Percentiles rank a stretch among this genome's conserved stretches.
These are phyloP conservation scores for Cavia aperea DNA, from an alignment of 2,113 vertebrate genomes.

Conservation along the genomic window DNA sequence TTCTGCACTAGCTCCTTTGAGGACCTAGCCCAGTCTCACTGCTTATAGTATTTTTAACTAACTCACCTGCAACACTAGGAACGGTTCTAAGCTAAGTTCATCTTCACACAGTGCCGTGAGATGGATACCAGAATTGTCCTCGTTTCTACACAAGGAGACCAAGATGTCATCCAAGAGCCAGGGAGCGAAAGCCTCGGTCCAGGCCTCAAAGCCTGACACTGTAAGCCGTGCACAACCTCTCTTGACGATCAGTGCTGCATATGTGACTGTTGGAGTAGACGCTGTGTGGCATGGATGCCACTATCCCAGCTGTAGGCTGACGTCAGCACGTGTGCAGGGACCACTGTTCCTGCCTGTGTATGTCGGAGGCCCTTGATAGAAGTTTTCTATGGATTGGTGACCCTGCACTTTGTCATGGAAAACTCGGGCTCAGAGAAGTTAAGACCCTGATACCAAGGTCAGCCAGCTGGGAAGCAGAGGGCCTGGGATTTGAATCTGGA, in stretches of 20 bases:
- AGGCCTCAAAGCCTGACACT: not conserved
- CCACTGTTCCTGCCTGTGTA: not conserved
- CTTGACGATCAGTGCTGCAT: accelerated
- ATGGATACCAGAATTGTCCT: not conserved
- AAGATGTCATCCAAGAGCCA: not conserved
- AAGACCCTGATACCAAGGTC: not conserved
- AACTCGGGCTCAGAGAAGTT: not conserved
- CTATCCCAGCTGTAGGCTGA: not conserved
- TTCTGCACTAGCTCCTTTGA: no score
- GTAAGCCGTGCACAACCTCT: accelerated
- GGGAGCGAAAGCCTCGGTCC: not conserved
- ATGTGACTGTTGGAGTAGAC: accelerated
- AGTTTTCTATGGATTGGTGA: not conserved
- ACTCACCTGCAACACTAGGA: not conserved
- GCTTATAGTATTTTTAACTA: no score
- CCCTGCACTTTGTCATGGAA: not conserved
- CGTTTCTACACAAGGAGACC: not conserved
- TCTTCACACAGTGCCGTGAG: not conserved
- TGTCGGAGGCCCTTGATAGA: not conserved
- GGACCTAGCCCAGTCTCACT: no score
- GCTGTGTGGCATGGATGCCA: not conserved
- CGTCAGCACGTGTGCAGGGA: not conserved
- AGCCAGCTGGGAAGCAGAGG: not conserved
- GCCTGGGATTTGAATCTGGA: not conserved
- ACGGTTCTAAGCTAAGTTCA: not conserved